Percentiles rank a stretch among this genome's conserved stretches.
These are phyloP conservation scores for Andrena camellia DNA, from an alignment of 2,888 invertebrate genomes.

Conservation along the genomic window DNA sequence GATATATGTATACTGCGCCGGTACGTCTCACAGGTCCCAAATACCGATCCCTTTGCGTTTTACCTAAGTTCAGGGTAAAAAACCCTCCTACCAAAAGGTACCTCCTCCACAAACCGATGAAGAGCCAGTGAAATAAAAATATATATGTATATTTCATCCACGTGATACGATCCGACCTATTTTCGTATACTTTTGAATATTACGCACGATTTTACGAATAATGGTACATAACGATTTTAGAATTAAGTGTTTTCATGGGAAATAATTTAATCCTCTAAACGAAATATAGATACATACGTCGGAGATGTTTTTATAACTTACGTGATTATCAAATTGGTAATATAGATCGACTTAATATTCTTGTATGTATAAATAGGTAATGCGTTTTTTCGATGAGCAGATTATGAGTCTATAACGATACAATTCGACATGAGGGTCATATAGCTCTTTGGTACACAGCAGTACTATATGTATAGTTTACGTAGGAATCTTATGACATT, in stretches of 20 bases:
- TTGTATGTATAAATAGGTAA: not conserved
- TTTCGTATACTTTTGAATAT: not conserved
- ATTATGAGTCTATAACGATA: too few species aligned
- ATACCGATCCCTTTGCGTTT: slow-evolving; percentile 46
- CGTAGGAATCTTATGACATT: too few species aligned
- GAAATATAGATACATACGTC: too few species aligned
- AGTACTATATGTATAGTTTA: too few species aligned
- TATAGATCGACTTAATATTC: not conserved
- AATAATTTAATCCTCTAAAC: too few species aligned
- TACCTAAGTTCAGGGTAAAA: slow-evolving; percentile 42
- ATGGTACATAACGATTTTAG: not conserved
- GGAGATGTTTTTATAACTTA: too few species aligned
- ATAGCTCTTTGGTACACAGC: too few species aligned
- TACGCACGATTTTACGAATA: not conserved
- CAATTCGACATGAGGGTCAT: too few species aligned
- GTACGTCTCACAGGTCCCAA: slow-evolving; percentile 57
- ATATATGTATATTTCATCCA: slow-evolving; percentile 44
- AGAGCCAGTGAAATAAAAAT: slow-evolving; percentile 40
- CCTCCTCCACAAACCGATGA: slow-evolving; percentile 24
- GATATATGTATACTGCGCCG: slow-evolving; percentile 51
- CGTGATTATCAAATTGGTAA: too few species aligned
- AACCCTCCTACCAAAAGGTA: slow-evolving; percentile 41
- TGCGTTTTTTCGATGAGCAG: too few species aligned
- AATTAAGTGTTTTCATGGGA: too few species aligned
- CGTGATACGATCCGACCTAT: slow-evolving; percentile 26